Base-by-base conservation (phyloP, 2,113 vertebrate genomes). In the Neogale vison region DNA sequence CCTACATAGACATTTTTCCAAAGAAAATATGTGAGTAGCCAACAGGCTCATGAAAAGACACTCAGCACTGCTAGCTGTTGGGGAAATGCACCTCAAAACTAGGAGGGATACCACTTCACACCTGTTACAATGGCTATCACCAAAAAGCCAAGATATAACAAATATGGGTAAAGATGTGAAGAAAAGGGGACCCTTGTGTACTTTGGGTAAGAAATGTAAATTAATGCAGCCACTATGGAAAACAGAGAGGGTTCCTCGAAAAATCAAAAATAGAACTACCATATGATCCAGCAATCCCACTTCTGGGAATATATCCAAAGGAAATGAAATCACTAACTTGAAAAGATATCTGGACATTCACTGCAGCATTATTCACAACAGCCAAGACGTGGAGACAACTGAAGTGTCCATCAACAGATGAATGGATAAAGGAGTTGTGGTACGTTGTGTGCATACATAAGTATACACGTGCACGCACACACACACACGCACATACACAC, bases 381-480 rank as follows among this genome's bases (percentile, higher is more conserved):
- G 71, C 71, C 71, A 72, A 42, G 71, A 24, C 10, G 11, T 0
- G 36, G 36, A 23, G 24, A 42, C 71, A 39, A 39, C 36, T 24
- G 10, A 24, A 24, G 36, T 24, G 71, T 72, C 36, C 71, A 13
- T 42, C 71, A 39, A 13, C 4, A 10, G 71, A 72, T 72, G 36
- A 42, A 24, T 42, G 71, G 71, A 24, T 72, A 23, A 72, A 39
- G 5, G 23, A 39, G 36, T 39, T 61, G 57, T 61, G 59, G 20
- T 23, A 57, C 57, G 2, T 57, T 57, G 55, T 57, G 55, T 57
- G 55, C 57, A 9, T 57, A 57, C 7, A 61, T 61, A 61, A 24
- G 23, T 24, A 61, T 57, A 57, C 0, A 18, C 5, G 45, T 4
- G 47, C 47, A 2, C 11, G 10, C 47, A 1, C 47, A 2, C 12